These are phyloP conservation scores for Yponomeuta malinellus DNA, from an alignment of 2,888 invertebrate species.

Conservation along the genomic window DNA sequence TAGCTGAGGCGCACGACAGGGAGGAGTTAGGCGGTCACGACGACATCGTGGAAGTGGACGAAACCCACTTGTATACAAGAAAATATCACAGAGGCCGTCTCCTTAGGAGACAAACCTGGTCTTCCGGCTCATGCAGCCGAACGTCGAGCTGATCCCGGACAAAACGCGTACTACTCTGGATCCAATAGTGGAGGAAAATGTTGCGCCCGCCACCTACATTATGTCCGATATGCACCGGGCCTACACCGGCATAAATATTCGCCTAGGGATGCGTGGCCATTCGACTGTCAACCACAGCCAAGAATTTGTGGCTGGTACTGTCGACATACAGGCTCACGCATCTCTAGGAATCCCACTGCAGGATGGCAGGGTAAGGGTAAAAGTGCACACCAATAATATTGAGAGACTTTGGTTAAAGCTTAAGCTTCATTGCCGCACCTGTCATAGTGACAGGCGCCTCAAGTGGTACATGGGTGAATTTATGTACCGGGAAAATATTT, in stretches of 20 bases:
- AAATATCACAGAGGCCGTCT: constrained; percentile 1
- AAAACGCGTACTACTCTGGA: background rate
- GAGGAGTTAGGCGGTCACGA: background rate
- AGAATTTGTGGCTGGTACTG: no score
- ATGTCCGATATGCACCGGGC: no score
- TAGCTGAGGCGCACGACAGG: background rate
- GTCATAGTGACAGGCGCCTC: background rate
- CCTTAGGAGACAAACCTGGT: constrained; percentile 3
- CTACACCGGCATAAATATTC: no score
- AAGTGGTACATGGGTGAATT: constrained; percentile 2
- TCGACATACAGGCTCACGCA: no score
- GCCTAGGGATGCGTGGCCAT: no score
- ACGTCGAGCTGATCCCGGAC: constrained; percentile 2
- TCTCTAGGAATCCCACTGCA: no score
- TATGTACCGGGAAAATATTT: background rate
- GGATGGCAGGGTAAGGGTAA: no score
- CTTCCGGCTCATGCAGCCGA: background rate
- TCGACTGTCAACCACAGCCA: no score
- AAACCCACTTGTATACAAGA: constrained; percentile 6
- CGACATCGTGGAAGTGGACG: constrained; percentile 11
- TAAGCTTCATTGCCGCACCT: background rate
- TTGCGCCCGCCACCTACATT: no score
- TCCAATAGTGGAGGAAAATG: no score
- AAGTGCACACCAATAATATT: background rate
- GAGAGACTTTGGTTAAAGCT: background rate